A percentile compares a stretch with the other conserved stretches of the same genome.
Conservation (phyloP, 1,140 invertebrate genomes). For the Anastatus disparis region DNA sequence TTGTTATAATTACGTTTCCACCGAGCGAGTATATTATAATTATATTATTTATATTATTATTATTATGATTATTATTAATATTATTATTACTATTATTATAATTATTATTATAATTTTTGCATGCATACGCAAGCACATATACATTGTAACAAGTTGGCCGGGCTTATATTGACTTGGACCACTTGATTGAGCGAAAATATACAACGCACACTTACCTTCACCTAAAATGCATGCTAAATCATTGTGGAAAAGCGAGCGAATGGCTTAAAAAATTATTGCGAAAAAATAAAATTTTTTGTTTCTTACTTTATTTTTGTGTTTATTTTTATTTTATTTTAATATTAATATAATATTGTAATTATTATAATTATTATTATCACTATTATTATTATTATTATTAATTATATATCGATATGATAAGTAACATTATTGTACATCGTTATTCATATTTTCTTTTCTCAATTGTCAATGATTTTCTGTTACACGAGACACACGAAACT, state of each 20-base stretch:
- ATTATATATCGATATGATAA: no score
- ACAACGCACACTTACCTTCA: not conserved
- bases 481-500: not conserved
- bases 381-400: conserved; percentile 25
- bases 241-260: conserved; percentile 1
- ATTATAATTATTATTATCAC: conserved; percentile 12
- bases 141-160: conserved; percentile 3
- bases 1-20: conserved; percentile 38
- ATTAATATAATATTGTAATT: conserved; percentile 13
- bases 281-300: conserved; percentile 21
- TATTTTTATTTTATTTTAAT: conserved; percentile 8
- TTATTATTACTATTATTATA: conserved; percentile 3
- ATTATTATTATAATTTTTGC: not conserved
- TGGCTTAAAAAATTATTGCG: conserved; percentile 14
- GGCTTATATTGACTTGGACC: conserved; percentile 20
- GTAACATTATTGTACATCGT: conserved; percentile 20
- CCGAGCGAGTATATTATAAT: conserved; percentile 6
- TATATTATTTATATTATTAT: no score
- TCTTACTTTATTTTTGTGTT: not conserved
- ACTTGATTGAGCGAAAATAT: conserved; percentile 1
- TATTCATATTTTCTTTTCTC: conserved; percentile 5
- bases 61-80: not conserved
- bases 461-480: conserved; percentile 6
- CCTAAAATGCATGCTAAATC: not conserved
- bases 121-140: not conserved